Conservation (phyloP, 2,113 vertebrate species). For the Calypte anna region DNA sequence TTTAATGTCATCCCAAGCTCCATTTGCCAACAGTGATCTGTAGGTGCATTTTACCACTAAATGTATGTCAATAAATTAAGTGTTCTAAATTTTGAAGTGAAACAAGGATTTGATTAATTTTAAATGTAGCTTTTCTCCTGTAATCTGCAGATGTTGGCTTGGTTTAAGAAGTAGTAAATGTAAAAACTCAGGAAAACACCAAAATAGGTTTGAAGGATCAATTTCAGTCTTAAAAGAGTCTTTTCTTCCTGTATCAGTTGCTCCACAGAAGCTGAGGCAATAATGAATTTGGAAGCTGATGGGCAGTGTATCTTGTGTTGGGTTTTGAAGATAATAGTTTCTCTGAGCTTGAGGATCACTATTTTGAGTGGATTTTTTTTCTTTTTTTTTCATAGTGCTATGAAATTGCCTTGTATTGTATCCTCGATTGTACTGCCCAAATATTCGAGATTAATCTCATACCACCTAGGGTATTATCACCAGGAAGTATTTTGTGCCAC, state of each 20-base stretch:
- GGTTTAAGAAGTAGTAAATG: neutral
- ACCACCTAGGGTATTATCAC: neutral
- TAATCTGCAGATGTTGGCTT: neutral
- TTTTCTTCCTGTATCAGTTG: neutral
- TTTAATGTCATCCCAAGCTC: neutral
- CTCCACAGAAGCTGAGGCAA: neutral
- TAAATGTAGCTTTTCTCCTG: neutral
- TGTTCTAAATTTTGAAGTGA: neutral
- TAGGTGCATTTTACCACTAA: neutral
- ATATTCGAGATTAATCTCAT: neutral
- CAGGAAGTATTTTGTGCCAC: neutral
- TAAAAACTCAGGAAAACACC: neutral
- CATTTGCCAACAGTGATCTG: accelerated
- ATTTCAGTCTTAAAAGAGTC: neutral
- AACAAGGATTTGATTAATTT: neutral
- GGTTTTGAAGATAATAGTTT: neutral
- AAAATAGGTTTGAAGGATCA: neutral
- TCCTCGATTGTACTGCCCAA: neutral
- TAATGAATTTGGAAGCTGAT: neutral
- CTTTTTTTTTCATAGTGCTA: neutral
- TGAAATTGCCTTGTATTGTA: neutral
- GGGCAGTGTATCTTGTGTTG: neutral
- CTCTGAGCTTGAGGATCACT: neutral
- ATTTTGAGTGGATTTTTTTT: neutral
- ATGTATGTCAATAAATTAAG: neutral